Percentiles rank a stretch among this genome's conserved stretches.
phyloP scores from a whole-genome alignment of 2,113 vertebrate genomes.

The Sinosuthora webbiana region DNA sequence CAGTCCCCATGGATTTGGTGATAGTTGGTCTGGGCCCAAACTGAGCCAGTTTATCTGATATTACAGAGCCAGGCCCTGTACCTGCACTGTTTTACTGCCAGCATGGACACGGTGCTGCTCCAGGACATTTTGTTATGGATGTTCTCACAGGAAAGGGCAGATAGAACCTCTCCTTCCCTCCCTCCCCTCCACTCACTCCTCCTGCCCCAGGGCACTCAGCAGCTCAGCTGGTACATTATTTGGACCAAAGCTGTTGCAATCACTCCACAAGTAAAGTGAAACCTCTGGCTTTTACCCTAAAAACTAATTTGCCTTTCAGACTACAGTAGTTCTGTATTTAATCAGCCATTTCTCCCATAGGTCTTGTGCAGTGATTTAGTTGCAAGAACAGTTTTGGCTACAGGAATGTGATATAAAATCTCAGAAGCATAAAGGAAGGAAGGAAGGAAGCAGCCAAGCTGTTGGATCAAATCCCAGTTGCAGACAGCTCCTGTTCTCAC shows the following conservation, averaged over 20 bases:
- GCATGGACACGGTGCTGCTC: rapidly evolving
- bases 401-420: not conserved
- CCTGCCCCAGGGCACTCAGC: not conserved
- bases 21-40: not conserved
- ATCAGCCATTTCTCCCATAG: not conserved
- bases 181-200: not conserved
- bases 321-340: not conserved
- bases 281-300: not conserved
- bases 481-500: not conserved
- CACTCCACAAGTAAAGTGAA: not conserved
- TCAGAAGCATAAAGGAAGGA: not conserved
- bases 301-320: not conserved
- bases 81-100: not conserved
- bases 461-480: not conserved
- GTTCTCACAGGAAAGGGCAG: not conserved
- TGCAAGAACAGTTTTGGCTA: not conserved
- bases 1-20: not conserved
- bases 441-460: not conserved
- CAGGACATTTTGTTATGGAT: not conserved
- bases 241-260: not conserved
- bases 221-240: not conserved
- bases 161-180: not conserved
- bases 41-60: not conserved
- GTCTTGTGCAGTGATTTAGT: not conserved
- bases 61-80: not conserved